Evolutionary conservation across 2,113 vertebrate genomes (phyloP).

Genomic region (Catharus fuscescens): DNA sequence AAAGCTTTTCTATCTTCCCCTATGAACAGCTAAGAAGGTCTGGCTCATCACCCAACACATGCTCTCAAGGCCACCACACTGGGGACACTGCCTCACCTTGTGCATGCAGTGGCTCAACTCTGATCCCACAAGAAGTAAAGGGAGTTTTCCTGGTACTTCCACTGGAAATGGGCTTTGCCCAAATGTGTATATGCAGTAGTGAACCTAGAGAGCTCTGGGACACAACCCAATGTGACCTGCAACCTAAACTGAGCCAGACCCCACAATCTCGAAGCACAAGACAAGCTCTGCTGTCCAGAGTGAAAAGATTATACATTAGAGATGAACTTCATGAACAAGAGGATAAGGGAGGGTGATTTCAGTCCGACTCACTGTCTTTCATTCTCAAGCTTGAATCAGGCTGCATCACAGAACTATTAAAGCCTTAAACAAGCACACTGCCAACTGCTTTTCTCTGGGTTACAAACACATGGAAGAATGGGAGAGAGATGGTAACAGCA

Average conservation of each 20-base stretch:
- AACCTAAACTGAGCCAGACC: not conserved
- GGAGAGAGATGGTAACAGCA: not conserved
- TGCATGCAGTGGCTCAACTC: not conserved
- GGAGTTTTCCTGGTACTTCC: not conserved
- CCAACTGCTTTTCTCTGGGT: not conserved
- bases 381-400: not conserved
- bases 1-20: not conserved
- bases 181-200: not conserved
- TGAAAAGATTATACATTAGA: not conserved
- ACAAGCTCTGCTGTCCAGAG: not conserved
- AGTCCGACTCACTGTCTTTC: not conserved
- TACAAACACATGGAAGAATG: not conserved
- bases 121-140: not conserved
- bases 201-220: not conserved
- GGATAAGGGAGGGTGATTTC: not conserved
- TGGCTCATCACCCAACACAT: fast-evolving
- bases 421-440: not conserved
- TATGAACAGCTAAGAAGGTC: not conserved
- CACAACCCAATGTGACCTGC: not conserved
- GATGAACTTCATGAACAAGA: not conserved
- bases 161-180: not conserved
- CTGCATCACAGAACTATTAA: not conserved
- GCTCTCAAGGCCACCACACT: not conserved
- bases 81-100: not conserved
- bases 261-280: not conserved